phyloP scores from a whole-genome alignment of 1,140 invertebrate genomes.

The Drosophila nigromelanica region DNA sequence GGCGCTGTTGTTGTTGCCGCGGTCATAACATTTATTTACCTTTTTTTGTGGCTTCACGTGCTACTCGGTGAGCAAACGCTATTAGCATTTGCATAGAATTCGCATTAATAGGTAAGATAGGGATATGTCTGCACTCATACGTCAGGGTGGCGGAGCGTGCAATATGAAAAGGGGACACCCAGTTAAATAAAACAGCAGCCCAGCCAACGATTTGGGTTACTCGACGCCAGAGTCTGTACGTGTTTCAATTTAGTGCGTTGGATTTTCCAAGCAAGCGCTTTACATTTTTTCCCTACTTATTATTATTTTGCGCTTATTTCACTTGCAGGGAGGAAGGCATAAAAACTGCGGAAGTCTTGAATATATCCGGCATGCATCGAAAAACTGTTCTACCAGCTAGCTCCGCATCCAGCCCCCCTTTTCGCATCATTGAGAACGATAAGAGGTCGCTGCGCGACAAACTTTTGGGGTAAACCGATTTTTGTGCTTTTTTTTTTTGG shows the following conservation, averaged over 20 bases:
- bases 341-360: slow-evolving; percentile 73
- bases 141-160: neutral
- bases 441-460: slow-evolving; percentile 56
- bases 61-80: slow-evolving; percentile 26
- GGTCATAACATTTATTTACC: neutral
- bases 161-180: slow-evolving; percentile 16
- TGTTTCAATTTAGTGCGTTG: slow-evolving; percentile 39
- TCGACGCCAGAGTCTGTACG: slow-evolving; percentile 10
- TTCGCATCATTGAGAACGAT: slow-evolving; percentile 36
- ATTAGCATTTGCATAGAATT: slow-evolving; percentile 58
- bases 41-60: slow-evolving; percentile 22
- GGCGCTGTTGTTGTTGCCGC: neutral
- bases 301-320: slow-evolving; percentile 48
- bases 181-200: slow-evolving; percentile 32
- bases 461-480: slow-evolving; percentile 39
- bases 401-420: neutral
- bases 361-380: slow-evolving; percentile 62
- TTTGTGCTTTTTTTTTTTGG: slow-evolving; percentile 14
- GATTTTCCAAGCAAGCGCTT: slow-evolving; percentile 15
- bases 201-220: slow-evolving; percentile 13
- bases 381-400: slow-evolving; percentile 6
- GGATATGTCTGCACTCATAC: neutral
- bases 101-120: slow-evolving; percentile 59
- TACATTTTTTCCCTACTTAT: slow-evolving; percentile 10
- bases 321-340: slow-evolving; percentile 63